phyloP scores from a whole-genome alignment of 1,140 invertebrate species.

The Acromyrmex heyeri region DNA sequence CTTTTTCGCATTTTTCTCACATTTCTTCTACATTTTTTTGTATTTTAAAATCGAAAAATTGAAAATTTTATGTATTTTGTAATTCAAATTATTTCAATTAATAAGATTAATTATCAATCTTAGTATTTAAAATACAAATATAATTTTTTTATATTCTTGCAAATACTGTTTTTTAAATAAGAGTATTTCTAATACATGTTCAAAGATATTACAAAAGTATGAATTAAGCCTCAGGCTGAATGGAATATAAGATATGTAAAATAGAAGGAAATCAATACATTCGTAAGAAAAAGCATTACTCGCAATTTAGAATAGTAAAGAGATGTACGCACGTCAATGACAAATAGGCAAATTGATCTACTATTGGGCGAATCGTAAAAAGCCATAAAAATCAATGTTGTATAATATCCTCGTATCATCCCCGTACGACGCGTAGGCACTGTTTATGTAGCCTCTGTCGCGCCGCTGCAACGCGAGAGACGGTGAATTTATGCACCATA shows the following conservation, averaged over 20 bases:
- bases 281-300: slow-evolving; percentile 9
- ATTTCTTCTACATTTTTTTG: no score
- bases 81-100: no score
- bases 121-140: no score
- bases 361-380: slow-evolving; percentile 12
- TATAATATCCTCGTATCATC: slow-evolving; percentile 37
- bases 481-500: slow-evolving; percentile 66
- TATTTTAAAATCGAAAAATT: no score
- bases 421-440: background rate
- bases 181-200: no score
- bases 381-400: slow-evolving; percentile 56
- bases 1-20: no score
- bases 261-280: slow-evolving; percentile 27
- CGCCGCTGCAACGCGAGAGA: background rate
- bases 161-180: no score
- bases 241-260: background rate
- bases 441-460: slow-evolving; percentile 60
- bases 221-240: background rate
- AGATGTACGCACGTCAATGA: background rate
- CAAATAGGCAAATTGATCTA: slow-evolving; percentile 19
- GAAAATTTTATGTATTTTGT: no score
- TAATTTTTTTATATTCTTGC: no score
- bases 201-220: slow-evolving; percentile 27
- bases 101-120: no score
- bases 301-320: slow-evolving; percentile 46